These are phyloP conservation scores for Heterotis niloticus DNA, from an alignment of 2,113 vertebrate species.

Conservation along the genomic window DNA sequence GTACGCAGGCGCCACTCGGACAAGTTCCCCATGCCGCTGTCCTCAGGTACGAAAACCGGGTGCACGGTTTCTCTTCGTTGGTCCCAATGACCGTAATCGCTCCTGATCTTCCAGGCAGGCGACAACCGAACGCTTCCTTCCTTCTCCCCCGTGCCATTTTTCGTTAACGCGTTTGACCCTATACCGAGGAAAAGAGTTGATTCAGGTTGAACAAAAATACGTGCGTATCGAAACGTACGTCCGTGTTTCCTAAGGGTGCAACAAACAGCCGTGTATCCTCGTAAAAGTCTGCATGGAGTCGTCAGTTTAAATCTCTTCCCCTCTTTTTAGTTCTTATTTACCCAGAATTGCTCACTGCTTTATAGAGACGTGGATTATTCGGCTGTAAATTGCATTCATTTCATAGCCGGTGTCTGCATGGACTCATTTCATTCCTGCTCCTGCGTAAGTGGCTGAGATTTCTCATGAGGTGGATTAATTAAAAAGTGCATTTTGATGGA, in stretches of 20 bases:
- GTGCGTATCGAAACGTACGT: too few relatives aligned
- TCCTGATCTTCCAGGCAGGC: too few relatives aligned
- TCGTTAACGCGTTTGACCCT: too few relatives aligned
- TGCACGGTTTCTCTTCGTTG: too few relatives aligned
- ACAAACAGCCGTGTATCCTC: not conserved
- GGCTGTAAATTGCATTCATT: too few relatives aligned
- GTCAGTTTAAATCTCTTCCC: constrained; percentile 10
- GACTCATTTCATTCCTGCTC: constrained; percentile 21
- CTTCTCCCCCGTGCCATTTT: too few relatives aligned
- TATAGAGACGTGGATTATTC: constrained; percentile 18
- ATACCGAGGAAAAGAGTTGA: too few relatives aligned
- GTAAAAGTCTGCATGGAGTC: constrained; percentile 8
- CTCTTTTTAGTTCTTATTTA: constrained; percentile 1
- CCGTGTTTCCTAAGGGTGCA: too few relatives aligned
- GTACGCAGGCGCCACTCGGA: constrained; percentile 77
- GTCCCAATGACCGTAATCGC: too few relatives aligned
- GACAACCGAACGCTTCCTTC: too few relatives aligned
- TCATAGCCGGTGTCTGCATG: constrained; percentile 16
- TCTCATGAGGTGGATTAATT: constrained; percentile 22
- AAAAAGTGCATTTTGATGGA: constrained; percentile 4
- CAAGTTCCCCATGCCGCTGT: constrained; percentile 81
- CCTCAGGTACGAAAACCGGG: constrained; percentile 87
- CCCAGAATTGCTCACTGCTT: not conserved
- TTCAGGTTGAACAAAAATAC: too few relatives aligned
- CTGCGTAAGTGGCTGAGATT: constrained; percentile 17